Percentiles rank a stretch among this genome's conserved stretches.
Evolutionary conservation across 2,113 vertebrate genomes (phyloP).

Genomic region (Phyllopteryx taeniolatus): DNA sequence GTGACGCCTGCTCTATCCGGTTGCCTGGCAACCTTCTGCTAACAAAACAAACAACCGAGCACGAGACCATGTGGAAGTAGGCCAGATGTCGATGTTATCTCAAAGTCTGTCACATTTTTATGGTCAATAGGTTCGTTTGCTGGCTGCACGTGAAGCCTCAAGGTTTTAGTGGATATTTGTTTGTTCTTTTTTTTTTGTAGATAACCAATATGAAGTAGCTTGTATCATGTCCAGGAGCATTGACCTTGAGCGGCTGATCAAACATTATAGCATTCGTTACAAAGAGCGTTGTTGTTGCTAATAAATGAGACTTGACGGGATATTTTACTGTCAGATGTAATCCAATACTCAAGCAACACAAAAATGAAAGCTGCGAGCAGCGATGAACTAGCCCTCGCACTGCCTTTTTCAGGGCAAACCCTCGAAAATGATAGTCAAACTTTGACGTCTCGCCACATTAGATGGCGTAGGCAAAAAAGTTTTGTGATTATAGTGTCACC

Average conservation of each 20-base stretch:
- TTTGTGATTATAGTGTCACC: no score
- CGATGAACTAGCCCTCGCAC: no score
- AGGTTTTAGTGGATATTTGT: conserved; percentile 11
- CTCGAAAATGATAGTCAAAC: no score
- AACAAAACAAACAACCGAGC: neutral
- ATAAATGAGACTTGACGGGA: neutral
- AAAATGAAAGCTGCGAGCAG: no score
- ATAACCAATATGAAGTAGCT: neutral
- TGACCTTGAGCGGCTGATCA: neutral
- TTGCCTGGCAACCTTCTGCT: neutral
- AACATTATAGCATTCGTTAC: neutral
- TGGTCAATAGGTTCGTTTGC: conserved; percentile 22
- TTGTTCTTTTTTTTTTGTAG: conserved; percentile 9
- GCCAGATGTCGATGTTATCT: neutral
- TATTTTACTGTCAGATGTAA: neutral
- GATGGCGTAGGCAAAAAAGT: no score
- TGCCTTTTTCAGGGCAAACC: no score
- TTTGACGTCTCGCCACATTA: no score
- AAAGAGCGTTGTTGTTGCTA: neutral
- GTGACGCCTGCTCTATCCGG: conserved; percentile 27
- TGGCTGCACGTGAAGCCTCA: conserved; percentile 2
- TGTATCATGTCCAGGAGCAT: neutral
- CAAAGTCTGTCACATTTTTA: neutral
- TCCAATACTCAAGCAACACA: no score
- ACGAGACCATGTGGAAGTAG: neutral